Evolutionary conservation across 2,888 invertebrate species (phyloP).

Genomic region (Dicycla oo): DNA sequence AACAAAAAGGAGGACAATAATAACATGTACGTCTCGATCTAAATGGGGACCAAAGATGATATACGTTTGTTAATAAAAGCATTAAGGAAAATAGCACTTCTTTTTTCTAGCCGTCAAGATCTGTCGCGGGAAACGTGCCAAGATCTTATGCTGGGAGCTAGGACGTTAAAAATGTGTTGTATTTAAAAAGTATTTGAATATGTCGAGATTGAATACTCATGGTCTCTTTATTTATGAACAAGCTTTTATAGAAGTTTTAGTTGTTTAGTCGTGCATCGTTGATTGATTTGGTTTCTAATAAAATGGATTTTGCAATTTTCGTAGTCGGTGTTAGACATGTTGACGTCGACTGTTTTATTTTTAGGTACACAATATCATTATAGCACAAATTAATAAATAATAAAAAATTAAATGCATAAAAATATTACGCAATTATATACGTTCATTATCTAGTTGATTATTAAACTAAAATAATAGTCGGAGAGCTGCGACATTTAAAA

Average conservation of each 20-base stretch:
- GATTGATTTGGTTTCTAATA: background rate
- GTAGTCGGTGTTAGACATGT: background rate
- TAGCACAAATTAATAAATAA: too few species aligned
- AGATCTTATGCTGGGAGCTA: constrained; percentile 54
- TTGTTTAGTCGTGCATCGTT: background rate
- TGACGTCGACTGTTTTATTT: background rate
- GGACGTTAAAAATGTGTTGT: constrained; percentile 35
- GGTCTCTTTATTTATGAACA: background rate
- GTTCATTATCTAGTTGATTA: too few species aligned
- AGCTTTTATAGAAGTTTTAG: background rate
- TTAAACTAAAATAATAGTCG: background rate
- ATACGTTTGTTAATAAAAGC: constrained; percentile 73
- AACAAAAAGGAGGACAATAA: constrained; percentile 51
- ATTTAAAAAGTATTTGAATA: constrained; percentile 31
- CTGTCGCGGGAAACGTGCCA: constrained; percentile 71
- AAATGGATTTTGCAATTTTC: background rate
- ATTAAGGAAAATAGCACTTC: constrained; percentile 71
- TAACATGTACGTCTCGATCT: constrained; percentile 59
- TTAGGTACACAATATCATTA: too few species aligned
- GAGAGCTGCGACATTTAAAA: background rate
- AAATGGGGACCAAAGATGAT: constrained; percentile 68
- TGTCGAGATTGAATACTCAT: background rate
- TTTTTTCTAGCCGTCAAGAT: constrained; percentile 65
- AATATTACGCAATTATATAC: too few species aligned
- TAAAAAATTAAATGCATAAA: too few species aligned